Evolutionary conservation across 2,888 invertebrate genomes (phyloP), one percentile per base, ranked within the genome.

Genomic region (Ommatoiulus sabulosus): DNA sequence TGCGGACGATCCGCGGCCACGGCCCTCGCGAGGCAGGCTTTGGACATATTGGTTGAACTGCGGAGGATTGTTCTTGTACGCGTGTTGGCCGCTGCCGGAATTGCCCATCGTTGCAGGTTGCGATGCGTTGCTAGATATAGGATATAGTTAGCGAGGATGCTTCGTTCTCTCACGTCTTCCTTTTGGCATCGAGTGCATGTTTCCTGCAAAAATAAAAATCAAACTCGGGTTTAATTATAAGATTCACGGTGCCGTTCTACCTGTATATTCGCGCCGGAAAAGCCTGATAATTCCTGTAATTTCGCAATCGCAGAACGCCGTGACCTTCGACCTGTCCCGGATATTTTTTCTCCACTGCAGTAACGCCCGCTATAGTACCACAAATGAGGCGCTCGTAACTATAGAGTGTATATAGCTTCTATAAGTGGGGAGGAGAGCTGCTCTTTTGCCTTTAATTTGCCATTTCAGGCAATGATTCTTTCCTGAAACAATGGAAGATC

Each of bases 41-140:
- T 88, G 88, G n/a, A 63, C 88, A 44, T 86, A 48, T 20, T 84
- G n/a, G 87, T 44, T 15, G 24, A 85, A 57, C 63, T 88, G 86
- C 35, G n/a, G n/a, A 35, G 24, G 57, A 72, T 89, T 35, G 89
- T 89, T 88, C 89, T 90, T 86, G 86, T 86, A 86, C 3, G 86
- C 17, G 7, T 44, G 86, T 10, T 86, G 86, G 10, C 44, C 86
- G 44, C 86, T 86, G 86, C 86, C 86, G 15, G 44, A 44, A 12
- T 86, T 86, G 17, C 86, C 86, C 86, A 86, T 86, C 17, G 80
- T 12, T 35, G 17, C 15, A 2, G 52, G 52, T 17, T 52, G 15
- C 10, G 48, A 48, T 48, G 48, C 48, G 48, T 7, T 48, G 52
- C 52, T 52, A 4, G 4, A 52, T 35, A 35, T 35, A 35, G 35